Conservation (phyloP, 2,888 invertebrate genomes). For the Drosophila emarginata region DNA sequence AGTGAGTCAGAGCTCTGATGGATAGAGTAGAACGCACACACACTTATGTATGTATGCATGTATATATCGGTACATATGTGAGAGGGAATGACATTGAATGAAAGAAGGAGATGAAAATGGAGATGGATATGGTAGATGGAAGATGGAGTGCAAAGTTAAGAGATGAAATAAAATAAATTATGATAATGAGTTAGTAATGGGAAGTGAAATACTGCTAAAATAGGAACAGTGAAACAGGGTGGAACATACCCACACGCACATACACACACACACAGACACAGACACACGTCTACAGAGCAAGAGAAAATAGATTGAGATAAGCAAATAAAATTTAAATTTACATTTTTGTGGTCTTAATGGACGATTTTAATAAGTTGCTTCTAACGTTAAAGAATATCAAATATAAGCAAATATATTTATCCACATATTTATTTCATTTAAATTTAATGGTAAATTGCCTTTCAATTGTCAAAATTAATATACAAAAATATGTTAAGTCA, state of each 20-base stretch:
- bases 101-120: background rate
- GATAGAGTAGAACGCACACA: background rate
- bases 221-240: background rate
- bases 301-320: background rate
- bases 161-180: conserved; percentile 14
- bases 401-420: no score
- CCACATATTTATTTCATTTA: no score
- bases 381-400: background rate
- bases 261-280: background rate
- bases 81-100: background rate
- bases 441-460: no score
- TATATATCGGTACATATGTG: background rate
- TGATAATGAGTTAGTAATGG: conserved; percentile 16
- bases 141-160: conserved; percentile 11
- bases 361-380: background rate
- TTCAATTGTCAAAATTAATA: no score
- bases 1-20: background rate
- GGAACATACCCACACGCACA: no score
- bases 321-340: background rate
- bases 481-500: no score
- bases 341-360: conserved; percentile 4
- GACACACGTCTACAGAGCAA: background rate
- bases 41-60: background rate
- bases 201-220: background rate
- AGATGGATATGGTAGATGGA: background rate